Evolutionary conservation across 2,113 vertebrate species (phyloP).

Genomic region (Fregata magnificens): DNA sequence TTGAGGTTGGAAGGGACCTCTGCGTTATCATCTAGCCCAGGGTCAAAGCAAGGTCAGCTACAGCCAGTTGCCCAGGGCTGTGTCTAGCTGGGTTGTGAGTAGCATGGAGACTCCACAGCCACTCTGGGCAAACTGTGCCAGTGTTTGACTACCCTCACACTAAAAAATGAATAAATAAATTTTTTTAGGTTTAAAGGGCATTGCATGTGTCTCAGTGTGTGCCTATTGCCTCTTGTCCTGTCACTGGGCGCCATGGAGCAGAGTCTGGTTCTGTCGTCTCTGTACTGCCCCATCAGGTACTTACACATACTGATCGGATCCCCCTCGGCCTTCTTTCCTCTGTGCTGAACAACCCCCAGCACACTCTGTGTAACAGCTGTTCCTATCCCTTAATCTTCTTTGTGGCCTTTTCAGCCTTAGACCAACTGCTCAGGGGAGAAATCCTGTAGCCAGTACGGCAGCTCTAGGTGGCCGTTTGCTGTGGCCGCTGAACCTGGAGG

Average conservation of each 20-base stretch:
- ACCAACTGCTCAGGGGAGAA: not conserved
- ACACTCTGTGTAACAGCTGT: accelerated
- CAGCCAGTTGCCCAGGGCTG: not conserved
- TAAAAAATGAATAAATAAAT: no score
- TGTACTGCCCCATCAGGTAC: not conserved
- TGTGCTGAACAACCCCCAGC: not conserved
- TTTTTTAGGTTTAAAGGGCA: no score
- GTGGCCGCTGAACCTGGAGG: no score
- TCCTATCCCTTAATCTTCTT: conserved; percentile 17
- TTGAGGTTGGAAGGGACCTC: not conserved
- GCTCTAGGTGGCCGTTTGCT: accelerated
- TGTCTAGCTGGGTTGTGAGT: not conserved
- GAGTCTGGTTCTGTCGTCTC: not conserved
- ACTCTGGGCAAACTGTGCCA: not conserved
- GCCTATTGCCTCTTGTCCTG: not conserved
- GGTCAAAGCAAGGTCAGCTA: not conserved
- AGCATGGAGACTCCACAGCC: no score
- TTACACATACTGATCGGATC: accelerated
- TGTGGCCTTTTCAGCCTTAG: not conserved
- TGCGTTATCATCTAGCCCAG: no score
- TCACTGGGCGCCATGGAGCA: not conserved
- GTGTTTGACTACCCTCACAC: not conserved
- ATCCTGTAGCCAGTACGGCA: accelerated
- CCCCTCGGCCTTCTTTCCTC: not conserved
- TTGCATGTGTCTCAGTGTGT: not conserved